phyloP scores from a whole-genome alignment of 2,888 invertebrate genomes.

The Rotaria socialis region DNA sequence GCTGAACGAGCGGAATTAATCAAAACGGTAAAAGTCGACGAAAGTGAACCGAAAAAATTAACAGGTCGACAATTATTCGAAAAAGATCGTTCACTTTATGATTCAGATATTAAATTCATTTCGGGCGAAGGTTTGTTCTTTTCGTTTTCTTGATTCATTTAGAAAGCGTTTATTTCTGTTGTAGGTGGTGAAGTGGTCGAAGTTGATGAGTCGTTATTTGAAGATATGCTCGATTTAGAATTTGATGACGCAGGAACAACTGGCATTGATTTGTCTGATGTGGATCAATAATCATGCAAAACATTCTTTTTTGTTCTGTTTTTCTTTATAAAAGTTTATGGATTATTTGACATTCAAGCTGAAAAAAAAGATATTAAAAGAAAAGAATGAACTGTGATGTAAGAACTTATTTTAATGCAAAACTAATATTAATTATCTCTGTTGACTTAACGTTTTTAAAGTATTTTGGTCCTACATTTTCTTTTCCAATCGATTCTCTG shows the following conservation, averaged over 20 bases:
- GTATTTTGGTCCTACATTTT: too few relatives aligned
- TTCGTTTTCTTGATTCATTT: neutral
- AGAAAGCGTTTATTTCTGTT: conserved; percentile 43
- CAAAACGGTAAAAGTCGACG: conserved; percentile 50
- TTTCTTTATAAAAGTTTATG: neutral
- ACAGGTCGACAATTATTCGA: conserved; percentile 76
- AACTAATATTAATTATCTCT: too few relatives aligned
- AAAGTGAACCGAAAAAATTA: conserved; percentile 69
- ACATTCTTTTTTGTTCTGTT: neutral
- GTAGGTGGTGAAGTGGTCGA: conserved; percentile 55
- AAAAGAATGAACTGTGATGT: neutral
- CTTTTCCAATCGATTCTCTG: too few relatives aligned
- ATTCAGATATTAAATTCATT: conserved; percentile 90
- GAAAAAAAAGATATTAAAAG: neutral
- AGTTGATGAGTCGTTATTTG: conserved; percentile 58
- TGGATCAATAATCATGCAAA: conserved; percentile 7
- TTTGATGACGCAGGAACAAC: conserved; percentile 50
- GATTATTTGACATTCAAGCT: neutral
- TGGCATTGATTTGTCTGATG: conserved; percentile 38
- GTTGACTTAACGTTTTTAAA: too few relatives aligned
- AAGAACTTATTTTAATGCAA: too few relatives aligned
- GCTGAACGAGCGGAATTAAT: conserved; percentile 71
- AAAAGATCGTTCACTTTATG: conserved; percentile 82
- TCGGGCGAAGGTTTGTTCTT: conserved; percentile 72
- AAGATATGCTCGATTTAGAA: conserved; percentile 58